These are phyloP conservation scores for Pheosia tremula DNA, from an alignment of 2,888 invertebrate species.

Conservation along the genomic window DNA sequence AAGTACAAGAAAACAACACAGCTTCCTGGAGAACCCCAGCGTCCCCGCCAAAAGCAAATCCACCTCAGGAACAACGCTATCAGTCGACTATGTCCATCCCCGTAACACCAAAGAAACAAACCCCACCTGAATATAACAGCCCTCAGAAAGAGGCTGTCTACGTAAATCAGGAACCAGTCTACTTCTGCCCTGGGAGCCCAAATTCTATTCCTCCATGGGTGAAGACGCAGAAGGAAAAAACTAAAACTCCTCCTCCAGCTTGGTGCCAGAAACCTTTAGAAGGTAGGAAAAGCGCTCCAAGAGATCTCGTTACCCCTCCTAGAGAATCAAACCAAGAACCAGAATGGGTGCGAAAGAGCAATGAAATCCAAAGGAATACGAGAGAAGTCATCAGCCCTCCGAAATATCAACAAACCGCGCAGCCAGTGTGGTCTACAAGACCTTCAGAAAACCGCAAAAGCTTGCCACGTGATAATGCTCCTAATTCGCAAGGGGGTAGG, in stretches of 20 bases:
- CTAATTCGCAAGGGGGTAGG: constrained; percentile 68
- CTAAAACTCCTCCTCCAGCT: constrained; percentile 77
- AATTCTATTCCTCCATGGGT: constrained; percentile 78
- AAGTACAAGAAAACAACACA: constrained; percentile 53
- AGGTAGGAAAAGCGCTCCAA: constrained; percentile 62
- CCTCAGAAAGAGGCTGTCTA: constrained; percentile 75
- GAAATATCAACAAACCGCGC: constrained; percentile 70
- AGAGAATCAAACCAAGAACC: constrained; percentile 71
- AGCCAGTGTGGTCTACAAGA: constrained; percentile 75
- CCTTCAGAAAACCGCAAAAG: constrained; percentile 78
- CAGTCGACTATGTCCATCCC: constrained; percentile 81
- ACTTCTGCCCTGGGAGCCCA: constrained; percentile 76
- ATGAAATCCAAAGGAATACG: constrained; percentile 66
- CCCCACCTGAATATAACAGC: constrained; percentile 59
- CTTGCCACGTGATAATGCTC: constrained; percentile 65
- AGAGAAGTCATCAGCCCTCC: constrained; percentile 76
- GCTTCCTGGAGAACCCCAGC: constrained; percentile 62
- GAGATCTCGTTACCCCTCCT: constrained; percentile 73
- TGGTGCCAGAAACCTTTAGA: constrained; percentile 77
- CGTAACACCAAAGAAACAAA: constrained; percentile 69
- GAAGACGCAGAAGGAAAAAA: constrained; percentile 77
- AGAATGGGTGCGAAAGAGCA: constrained; percentile 77
- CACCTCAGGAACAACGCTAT: constrained; percentile 63
- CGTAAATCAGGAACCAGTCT: constrained; percentile 76
- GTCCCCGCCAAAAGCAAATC: constrained; percentile 49